Base-by-base conservation (phyloP, 1,140 invertebrate genomes). In the Monomorium pharaonis region DNA sequence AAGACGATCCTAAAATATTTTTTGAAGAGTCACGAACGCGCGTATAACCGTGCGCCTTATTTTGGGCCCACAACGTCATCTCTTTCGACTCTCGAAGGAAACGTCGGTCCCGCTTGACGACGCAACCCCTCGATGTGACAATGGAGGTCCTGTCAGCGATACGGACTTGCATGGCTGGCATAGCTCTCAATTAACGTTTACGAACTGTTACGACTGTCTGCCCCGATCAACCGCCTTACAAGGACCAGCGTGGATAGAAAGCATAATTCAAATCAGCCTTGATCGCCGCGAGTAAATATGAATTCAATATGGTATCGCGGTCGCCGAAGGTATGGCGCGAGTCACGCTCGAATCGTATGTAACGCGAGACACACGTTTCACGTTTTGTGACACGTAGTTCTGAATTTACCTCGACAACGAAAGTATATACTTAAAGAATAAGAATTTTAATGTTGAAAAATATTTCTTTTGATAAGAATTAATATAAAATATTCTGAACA, bases 101-200 rank as follows among this genome's bases (percentile, higher is more conserved):
- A 62, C 84, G 75, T 80, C 75, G 85, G 78, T 76, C 58, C 77
- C 81, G 58, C 74, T 69, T 30, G 81, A 84, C 75, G 76, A 78
- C 84, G 84, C 75, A 85, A 65, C 67, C 49, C n/a, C 62, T 84
- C 77, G 78, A 78, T 85, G 78, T 89, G 89, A 91, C 90, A 92
- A 92, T 89, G 90, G 90, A 63, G 91, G 89, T 90, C 92, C 89
- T 92, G 91, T 92, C 91, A 91, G 90, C 90, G 92, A 67, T 83
- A 83, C 84, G 85, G 89, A 69, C 83, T 84, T 78, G 89, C 90
- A 91, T 91, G 69, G 84, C 92, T 87, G 91, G 86, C 90, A 88
- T 87, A 89, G 88, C 91, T 91, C 91, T 92, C 88, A 92, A 92
- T 92, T 91, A 91, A 89, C 77, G 88, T 88, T 91, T 88, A 90